Conservation (phyloP, 2,888 invertebrate genomes). For the Ochropleura leucogaster region DNA sequence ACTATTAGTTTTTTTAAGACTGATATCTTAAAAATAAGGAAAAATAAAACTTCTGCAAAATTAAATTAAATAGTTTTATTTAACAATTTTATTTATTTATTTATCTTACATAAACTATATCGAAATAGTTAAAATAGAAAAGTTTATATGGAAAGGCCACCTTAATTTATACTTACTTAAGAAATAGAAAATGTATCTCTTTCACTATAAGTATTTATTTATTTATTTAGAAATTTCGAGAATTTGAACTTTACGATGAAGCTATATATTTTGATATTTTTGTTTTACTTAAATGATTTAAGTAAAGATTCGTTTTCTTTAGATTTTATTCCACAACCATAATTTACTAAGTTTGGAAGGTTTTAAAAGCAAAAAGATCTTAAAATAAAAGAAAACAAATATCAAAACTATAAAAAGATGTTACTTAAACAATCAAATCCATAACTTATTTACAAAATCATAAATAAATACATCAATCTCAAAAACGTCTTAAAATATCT, state of each 20-base stretch:
- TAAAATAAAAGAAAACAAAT: conserved; percentile 11
- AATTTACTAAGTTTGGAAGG: conserved; percentile 21
- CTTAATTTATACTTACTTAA: conserved; percentile 74
- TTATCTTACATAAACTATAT: conserved; percentile 88
- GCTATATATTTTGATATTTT: conserved; percentile 29
- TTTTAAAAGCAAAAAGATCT: neutral
- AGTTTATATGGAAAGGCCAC: conserved; percentile 89
- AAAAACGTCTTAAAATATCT: conserved; percentile 8
- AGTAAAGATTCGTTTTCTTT: conserved; percentile 53
- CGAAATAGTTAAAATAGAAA: conserved; percentile 86
- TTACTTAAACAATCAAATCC: conserved; percentile 16
- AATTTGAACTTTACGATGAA: conserved; percentile 62
- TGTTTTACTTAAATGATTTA: conserved; percentile 17
- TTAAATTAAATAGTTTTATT: conserved; percentile 71
- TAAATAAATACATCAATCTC: conserved; percentile 10
- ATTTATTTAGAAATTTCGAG: conserved; percentile 52
- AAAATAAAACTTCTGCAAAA: conserved; percentile 69
- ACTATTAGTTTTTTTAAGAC: conserved; percentile 68
- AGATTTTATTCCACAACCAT: conserved; percentile 51
- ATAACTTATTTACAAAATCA: conserved; percentile 55
- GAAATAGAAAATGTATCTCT: conserved; percentile 65
- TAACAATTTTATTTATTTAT: conserved; percentile 77
- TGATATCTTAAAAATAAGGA: conserved; percentile 63
- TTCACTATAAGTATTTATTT: conserved; percentile 40
- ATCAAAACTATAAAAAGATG: conserved; percentile 1